These are phyloP conservation scores for Lypha dubia DNA, from an alignment of 2,888 invertebrate genomes.

Conservation along the genomic window DNA sequence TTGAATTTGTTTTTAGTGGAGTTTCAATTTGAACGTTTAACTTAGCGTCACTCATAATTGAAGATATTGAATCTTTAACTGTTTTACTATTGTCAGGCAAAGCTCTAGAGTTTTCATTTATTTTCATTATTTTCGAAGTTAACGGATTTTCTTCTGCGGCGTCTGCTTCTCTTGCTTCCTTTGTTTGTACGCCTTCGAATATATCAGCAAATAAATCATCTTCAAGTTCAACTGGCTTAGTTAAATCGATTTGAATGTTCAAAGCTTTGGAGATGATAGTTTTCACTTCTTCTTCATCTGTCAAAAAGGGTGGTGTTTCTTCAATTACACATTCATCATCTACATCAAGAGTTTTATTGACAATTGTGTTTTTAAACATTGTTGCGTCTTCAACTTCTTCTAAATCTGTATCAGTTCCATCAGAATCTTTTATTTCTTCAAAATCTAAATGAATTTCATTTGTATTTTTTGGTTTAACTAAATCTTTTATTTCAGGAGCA, in stretches of 20 bases:
- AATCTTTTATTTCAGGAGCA: background rate
- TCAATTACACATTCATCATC: slow-evolving; percentile 65
- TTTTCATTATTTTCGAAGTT: background rate
- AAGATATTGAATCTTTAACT: background rate
- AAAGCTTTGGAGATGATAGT: slow-evolving; percentile 4
- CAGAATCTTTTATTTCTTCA: slow-evolving; percentile 65
- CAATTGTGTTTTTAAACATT: slow-evolving; percentile 81
- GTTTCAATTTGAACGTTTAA: slow-evolving; percentile 2
- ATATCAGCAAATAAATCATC: slow-evolving; percentile 68
- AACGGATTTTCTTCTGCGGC: background rate
- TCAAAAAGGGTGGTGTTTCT: slow-evolving; percentile 48
- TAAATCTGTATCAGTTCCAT: slow-evolving; percentile 65
- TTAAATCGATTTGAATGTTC: slow-evolving; percentile 55
- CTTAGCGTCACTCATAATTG: slow-evolving; percentile 5
- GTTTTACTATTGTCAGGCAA: background rate
- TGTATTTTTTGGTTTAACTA: background rate
- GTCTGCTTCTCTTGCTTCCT: background rate
- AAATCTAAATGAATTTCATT: slow-evolving; percentile 55
- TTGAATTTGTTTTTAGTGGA: slow-evolving; percentile 39
- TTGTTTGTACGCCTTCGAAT: slow-evolving; percentile 24
- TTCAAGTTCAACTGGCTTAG: slow-evolving; percentile 19
- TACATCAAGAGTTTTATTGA: slow-evolving; percentile 11
- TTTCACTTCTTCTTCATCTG: slow-evolving; percentile 49
- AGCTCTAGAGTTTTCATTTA: background rate
- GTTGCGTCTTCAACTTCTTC: slow-evolving; percentile 59